These are phyloP conservation scores for Nanorana parkeri DNA, from an alignment of 2,113 vertebrate species.

Conservation along the genomic window DNA sequence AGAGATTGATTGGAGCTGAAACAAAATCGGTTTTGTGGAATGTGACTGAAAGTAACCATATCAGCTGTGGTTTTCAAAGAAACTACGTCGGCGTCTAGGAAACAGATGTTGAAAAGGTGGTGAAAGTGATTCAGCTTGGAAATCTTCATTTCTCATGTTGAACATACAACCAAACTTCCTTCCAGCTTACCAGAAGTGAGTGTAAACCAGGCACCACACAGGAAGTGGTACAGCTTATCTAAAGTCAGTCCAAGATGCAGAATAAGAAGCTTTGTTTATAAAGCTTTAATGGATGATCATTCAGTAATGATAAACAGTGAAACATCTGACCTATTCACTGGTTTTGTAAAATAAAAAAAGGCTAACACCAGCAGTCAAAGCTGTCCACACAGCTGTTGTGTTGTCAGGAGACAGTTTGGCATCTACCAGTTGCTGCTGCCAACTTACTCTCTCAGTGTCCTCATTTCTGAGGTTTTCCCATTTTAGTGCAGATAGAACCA, in stretches of 20 bases:
- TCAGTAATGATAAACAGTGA: neutral
- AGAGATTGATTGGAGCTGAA: slow-evolving; percentile 20
- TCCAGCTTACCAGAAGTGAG: neutral
- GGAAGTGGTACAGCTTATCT: slow-evolving; percentile 16
- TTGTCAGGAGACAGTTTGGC: no score
- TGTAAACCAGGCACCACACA: neutral
- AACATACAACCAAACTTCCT: neutral
- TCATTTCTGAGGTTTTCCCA: no score
- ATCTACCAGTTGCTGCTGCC: no score
- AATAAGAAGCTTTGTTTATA: slow-evolving; percentile 2
- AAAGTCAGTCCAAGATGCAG: slow-evolving; percentile 1
- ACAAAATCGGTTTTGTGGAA: slow-evolving; percentile 6
- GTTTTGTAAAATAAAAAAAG: neutral
- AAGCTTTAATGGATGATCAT: neutral
- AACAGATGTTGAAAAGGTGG: slow-evolving; percentile 27
- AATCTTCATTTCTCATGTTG: slow-evolving; percentile 4
- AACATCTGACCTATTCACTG: neutral
- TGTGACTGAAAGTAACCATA: slow-evolving; percentile 12
- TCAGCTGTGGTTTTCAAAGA: neutral
- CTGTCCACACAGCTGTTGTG: no score
- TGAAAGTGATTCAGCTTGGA: slow-evolving; percentile 27
- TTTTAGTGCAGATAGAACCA: no score
- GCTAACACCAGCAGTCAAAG: no score
- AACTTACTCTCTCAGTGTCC: no score
- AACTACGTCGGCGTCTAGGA: neutral